Evolutionary conservation across 92 coral and sea anemone species (phyloP).

Genomic region (Chrysogorgia sp.): DNA sequence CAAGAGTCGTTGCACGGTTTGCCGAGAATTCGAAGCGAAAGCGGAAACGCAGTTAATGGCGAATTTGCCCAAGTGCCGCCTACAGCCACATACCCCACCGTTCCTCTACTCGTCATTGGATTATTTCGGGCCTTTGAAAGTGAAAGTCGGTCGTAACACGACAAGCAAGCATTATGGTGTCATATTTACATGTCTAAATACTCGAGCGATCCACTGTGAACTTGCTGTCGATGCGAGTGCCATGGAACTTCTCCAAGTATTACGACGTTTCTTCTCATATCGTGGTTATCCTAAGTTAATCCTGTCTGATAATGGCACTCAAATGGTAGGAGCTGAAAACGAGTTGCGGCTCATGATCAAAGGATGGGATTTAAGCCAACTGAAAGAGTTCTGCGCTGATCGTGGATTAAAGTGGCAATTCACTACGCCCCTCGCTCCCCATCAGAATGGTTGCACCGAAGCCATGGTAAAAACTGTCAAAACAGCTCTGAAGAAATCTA

Average conservation of each 20-base stretch:
- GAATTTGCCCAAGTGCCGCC: constrained; percentile 43
- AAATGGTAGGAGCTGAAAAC: constrained; percentile 56
- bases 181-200: constrained; percentile 52
- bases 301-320: constrained; percentile 46
- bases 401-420: too few relatives aligned
- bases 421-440: too few relatives aligned
- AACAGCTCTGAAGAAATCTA: too few relatives aligned
- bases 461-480: too few relatives aligned
- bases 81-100: constrained; percentile 63
- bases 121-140: constrained; percentile 58
- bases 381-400: too few relatives aligned
- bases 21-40: constrained; percentile 45
- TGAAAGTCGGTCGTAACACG: constrained; percentile 64
- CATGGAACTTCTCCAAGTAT: constrained; percentile 65
- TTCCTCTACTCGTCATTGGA: constrained; percentile 59
- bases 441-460: too few relatives aligned
- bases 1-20: constrained; percentile 51
- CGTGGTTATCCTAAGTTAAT: constrained; percentile 55
- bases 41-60: constrained; percentile 61
- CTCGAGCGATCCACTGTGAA: constrained; percentile 62
- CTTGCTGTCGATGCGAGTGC: constrained; percentile 50
- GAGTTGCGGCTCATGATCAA: constrained; percentile 42
- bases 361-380: too few relatives aligned
- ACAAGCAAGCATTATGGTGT: constrained; percentile 62
- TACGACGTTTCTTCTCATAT: constrained; percentile 57